Evolutionary conservation across 2,797 vertebrate species (phyloP), one percentile per base, ranked within the genome.

Genomic region (Onychomys torridus): DNA sequence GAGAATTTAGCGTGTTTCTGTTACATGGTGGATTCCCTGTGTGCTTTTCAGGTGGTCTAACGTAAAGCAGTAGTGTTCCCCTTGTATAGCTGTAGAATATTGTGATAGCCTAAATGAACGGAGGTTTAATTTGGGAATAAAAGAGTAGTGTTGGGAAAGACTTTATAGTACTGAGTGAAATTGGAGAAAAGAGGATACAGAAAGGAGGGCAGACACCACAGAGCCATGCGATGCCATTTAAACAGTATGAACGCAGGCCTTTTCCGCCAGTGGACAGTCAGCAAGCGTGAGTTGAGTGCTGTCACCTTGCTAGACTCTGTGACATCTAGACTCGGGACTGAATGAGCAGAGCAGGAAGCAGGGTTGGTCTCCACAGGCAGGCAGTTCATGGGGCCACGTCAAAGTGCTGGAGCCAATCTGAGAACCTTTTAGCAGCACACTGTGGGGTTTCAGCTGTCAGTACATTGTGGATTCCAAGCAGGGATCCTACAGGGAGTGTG

Each of bases 41-140:
- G 89, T 77, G 12, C 6, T 95, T 95, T 90, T 40, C 65, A 89
- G 75, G 43, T 63, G 29, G 25, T 73, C 87, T 59, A 86, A 71
- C 75, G 19, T 46, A 89, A 85, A 90, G 57, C 75, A 49, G 25
- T 76, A 78, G 76, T 57, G 12, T 61, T 40, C 27, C 87, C 25
- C 5, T 87, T 90, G 55, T 55, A 81, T 67, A 16, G 12, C 19
- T 25, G 5, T n/a, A 87, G 65, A 76, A n/a, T 46, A 11, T 17
- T 10, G 1, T 34, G 89, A 78, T 14, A 27, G 61, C 25, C 27
- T 40, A 25, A 37, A 57, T 49, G 5, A 82, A 69, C 4, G 29
- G 40, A 55, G 55, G 73, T 76, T 96, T 90, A 83, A 21, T 59
- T 86, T 76, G 46, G 49, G 77, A n/a, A 16, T 34, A 40, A 57